Evolutionary conservation across 2,113 vertebrate species (phyloP), one percentile per base, ranked within the genome.

Genomic region (Indicator maculatus): DNA sequence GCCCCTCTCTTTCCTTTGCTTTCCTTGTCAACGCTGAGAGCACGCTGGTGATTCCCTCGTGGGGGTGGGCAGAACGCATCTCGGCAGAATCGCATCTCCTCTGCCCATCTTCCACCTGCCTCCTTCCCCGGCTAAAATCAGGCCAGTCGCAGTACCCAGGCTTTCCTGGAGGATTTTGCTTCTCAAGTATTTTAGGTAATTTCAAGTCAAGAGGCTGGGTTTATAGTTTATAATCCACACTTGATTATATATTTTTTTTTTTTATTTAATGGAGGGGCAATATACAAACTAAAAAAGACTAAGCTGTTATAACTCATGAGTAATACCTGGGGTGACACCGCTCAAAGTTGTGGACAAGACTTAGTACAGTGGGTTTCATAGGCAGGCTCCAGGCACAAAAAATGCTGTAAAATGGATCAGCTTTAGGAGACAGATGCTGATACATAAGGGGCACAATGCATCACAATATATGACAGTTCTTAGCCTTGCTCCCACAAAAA

Each of bases 11-110:
- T 17, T 26, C 56, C 50, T 39, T 10, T 8, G 28, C 52, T 39
- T 4, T 39, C 30, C 58, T 28, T 27, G 2, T 23, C 74, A 3
- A 26, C 8, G 10, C 66, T 2, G 28, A 66, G 64, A 9, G 9
- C 66, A 11, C 21, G 26, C 15, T 8, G 2, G 39, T 8, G 23
- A 5, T 8, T 9, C 45, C 64, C n/a, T 52, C 50, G 12, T 24
- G 1, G 27, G n/a, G 17, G 8, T 2, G 13, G 9, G 56, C 26
- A 4, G 5, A 28, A 39, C 7, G 16, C 66, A 4, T 5, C 45
- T 1, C 27, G 20, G 21, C 50, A 52, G 23, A 52, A 36, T 36
- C 36, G 36, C 36, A 36, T 8, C 70, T 44, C 13, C 39, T 38
- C 72, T 66, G 39, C 50, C 63, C 58, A 9, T 3, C 8, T 18